These are phyloP conservation scores for Scleropages formosus DNA, from an alignment of 2,797 vertebrate genomes.

Conservation along the genomic window DNA sequence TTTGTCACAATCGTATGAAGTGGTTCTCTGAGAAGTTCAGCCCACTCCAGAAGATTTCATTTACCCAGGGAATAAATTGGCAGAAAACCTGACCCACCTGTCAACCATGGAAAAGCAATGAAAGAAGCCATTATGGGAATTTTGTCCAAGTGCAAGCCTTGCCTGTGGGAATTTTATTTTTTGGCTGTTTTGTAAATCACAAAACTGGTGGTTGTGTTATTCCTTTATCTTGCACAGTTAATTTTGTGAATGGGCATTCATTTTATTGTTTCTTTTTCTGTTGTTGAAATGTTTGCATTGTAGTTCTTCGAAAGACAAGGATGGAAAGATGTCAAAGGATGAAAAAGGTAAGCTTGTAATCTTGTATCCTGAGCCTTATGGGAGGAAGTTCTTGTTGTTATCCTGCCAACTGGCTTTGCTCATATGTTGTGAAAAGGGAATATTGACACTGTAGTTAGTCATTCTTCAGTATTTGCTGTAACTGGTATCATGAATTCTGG, in stretches of 20 bases:
- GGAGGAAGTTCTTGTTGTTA: background rate
- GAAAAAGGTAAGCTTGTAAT: slow-evolving; percentile 83
- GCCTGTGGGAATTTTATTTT: slow-evolving; percentile 56
- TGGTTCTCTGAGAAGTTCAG: slow-evolving; percentile 88
- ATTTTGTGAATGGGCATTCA: slow-evolving; percentile 51
- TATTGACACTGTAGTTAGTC: too few relatives aligned
- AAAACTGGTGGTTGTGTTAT: slow-evolving; percentile 35
- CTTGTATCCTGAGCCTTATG: background rate
- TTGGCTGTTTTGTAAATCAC: slow-evolving; percentile 28
- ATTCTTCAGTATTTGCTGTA: too few relatives aligned
- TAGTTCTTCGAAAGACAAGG: slow-evolving; percentile 95
- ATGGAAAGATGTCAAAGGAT: slow-evolving; percentile 89
- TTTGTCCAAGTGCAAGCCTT: slow-evolving; percentile 79
- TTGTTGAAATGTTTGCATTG: slow-evolving; percentile 68
- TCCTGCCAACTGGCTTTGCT: background rate
- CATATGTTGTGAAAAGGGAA: too few relatives aligned
- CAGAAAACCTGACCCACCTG: slow-evolving; percentile 91
- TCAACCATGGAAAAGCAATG: slow-evolving; percentile 92
- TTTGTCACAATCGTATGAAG: slow-evolving; percentile 86
- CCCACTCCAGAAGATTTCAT: slow-evolving; percentile 95
- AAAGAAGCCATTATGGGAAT: slow-evolving; percentile 90
- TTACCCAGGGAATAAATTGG: slow-evolving; percentile 97
- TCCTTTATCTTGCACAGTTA: slow-evolving; percentile 42
- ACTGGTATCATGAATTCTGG: too few relatives aligned
- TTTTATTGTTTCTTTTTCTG: slow-evolving; percentile 70